Evolutionary conservation across 2,888 invertebrate genomes (phyloP).

Genomic region (Caenorhabditis wallacei): DNA sequence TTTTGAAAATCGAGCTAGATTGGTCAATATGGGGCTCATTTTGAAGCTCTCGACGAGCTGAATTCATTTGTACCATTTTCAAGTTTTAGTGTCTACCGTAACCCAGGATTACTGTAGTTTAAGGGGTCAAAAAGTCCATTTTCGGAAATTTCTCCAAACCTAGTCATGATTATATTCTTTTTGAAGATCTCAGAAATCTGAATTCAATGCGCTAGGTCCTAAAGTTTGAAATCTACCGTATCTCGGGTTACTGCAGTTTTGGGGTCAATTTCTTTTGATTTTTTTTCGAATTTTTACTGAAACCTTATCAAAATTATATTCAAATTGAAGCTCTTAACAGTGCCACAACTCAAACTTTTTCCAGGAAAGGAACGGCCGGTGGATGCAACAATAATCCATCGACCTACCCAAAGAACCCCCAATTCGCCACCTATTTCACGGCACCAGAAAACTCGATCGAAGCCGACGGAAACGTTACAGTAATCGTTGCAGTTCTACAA

Average conservation of each 20-base stretch:
- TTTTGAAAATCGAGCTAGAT: too few relatives aligned
- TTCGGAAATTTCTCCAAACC: background rate
- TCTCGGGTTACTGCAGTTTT: background rate
- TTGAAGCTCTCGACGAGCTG: background rate
- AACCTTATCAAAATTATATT: too few relatives aligned
- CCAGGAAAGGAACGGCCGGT: slow-evolving; percentile 90
- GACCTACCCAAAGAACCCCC: slow-evolving; percentile 94
- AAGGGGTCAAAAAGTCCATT: too few relatives aligned
- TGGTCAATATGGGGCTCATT: background rate
- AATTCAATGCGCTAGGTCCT: background rate
- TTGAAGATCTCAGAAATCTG: background rate
- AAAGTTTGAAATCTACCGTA: background rate
- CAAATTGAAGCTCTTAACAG: too few relatives aligned
- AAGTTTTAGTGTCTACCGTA: too few relatives aligned
- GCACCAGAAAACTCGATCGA: slow-evolving; percentile 89
- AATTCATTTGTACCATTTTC: too few relatives aligned
- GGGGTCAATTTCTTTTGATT: background rate
- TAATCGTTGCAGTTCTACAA: slow-evolving; percentile 92
- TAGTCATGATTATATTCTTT: background rate
- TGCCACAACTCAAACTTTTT: background rate
- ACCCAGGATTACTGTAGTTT: too few relatives aligned
- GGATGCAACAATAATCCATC: slow-evolving; percentile 93
- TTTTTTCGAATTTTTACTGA: too few relatives aligned
- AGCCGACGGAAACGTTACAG: slow-evolving; percentile 88
- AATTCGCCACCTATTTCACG: slow-evolving; percentile 91